Evolutionary conservation across 2,797 vertebrate genomes (phyloP), one percentile per base, ranked within the genome.

Genomic region (Gambelia wislizenii): DNA sequence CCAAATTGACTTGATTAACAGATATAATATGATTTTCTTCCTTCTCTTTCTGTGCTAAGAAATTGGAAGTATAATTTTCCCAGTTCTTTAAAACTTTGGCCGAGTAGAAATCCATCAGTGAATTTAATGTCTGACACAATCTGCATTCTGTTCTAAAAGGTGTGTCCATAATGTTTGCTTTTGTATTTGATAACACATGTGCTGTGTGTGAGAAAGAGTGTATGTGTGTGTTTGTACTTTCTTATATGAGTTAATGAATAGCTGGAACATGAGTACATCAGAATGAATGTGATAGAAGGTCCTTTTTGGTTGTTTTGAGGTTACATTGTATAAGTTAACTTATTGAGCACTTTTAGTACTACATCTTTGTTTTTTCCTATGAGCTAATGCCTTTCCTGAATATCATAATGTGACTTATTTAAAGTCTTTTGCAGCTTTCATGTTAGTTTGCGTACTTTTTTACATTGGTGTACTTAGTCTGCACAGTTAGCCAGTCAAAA

Each of bases 311-410:
- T 42, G 52, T 82, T 89, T 75, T 13, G 42, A 86, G 56, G 85
- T 82, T 76, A 84, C 83, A 13, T 96, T 96, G 91, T 97, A 95
- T 96, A 96, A 96, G 96, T 97, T 97, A 96, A 97, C 97, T 97
- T 97, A 96, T 96, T 98, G 97, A 98, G 98, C 98, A 98, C 98
- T 98, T 99, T 98, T 97, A 97, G 95, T 96, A 94, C 91, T 96
- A 95, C 95, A 94, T 82, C 70, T 42, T 89, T 49, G 67, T 75
- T 80, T 93, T 95, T 96, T 94, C 91, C 86, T 95, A 95, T 96
- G 96, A 97, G 96, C 96, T 97, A 94, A 97, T 98, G 97, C 97
- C 98, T 98, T 97, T 97, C 94, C 95, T 96, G 87, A 95, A 97
- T 97, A 95, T 98, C 97, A 94, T 98, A 96, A 98, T 98, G 97